phyloP scores from a whole-genome alignment of 2,113 vertebrate genomes.

The Pseudolaguvia tuberculata region DNA sequence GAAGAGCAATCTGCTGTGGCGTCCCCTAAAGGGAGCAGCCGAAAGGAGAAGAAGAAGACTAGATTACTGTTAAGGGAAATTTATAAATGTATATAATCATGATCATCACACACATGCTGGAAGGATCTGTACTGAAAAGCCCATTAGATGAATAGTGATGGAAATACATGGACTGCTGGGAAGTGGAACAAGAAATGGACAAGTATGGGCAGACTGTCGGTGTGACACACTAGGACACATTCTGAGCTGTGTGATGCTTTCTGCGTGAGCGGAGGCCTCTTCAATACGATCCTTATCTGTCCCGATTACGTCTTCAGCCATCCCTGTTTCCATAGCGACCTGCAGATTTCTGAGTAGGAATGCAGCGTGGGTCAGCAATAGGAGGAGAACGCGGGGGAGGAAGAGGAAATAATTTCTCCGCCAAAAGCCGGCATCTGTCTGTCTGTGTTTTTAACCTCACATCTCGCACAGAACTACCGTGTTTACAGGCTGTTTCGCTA shows the following conservation, averaged over 20 bases:
- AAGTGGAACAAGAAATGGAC: slow-evolving; percentile 2
- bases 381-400: not conserved
- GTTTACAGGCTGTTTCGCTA: not conserved
- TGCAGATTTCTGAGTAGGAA: not conserved
- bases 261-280: not conserved
- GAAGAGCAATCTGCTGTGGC: too few relatives aligned
- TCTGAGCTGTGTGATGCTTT: slow-evolving; percentile 2
- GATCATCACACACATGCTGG: too few relatives aligned
- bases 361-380: slow-evolving; percentile 3
- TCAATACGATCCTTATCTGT: slow-evolving; percentile 4
- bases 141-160: not conserved
- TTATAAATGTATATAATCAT: too few relatives aligned
- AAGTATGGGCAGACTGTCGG: not conserved
- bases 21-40: too few relatives aligned
- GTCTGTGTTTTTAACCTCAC: slow-evolving; percentile 14
- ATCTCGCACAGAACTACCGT: not conserved
- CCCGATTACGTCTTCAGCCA: slow-evolving; percentile 28
- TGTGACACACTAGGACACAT: not conserved
- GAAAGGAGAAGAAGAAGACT: too few relatives aligned
- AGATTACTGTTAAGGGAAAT: too few relatives aligned
- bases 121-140: not conserved
- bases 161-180: not conserved
- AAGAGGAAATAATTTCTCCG: not conserved
- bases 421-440: not conserved
- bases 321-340: slow-evolving; percentile 40